These are phyloP conservation scores for Picathartes gymnocephalus DNA, from an alignment of 2,113 vertebrate species.

Conservation along the genomic window DNA sequence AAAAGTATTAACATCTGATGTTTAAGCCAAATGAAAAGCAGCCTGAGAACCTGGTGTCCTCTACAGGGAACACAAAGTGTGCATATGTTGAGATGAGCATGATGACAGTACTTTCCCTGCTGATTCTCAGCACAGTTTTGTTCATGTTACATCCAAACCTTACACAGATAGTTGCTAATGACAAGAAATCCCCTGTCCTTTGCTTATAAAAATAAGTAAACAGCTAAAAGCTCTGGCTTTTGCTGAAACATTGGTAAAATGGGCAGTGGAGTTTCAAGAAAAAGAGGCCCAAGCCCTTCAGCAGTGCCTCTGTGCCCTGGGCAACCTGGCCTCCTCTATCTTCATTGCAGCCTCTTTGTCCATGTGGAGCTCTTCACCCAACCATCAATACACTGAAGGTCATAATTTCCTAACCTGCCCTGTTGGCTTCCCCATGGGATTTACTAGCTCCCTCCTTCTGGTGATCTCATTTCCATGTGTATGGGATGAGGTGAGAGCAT, in stretches of 20 bases:
- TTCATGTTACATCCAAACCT: background rate
- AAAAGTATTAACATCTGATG: background rate
- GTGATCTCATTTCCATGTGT: conserved; percentile 63
- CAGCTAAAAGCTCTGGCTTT: background rate
- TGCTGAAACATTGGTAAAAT: background rate
- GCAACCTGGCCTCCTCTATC: background rate
- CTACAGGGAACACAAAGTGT: background rate
- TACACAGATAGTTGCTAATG: background rate
- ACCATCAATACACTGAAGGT: background rate
- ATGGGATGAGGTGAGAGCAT: conserved; percentile 43
- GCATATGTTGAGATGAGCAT: background rate
- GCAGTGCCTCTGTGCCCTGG: too few relatives aligned
- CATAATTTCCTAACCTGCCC: background rate
- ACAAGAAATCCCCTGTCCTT: background rate
- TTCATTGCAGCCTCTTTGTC: background rate
- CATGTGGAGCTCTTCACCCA: background rate
- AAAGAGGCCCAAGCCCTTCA: background rate
- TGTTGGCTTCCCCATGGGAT: background rate
- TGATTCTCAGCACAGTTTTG: background rate
- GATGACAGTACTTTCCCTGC: background rate
- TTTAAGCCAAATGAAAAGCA: background rate
- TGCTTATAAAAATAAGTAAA: background rate
- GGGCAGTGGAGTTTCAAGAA: background rate
- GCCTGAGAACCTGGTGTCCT: background rate
- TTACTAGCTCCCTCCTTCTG: background rate